Evolutionary conservation across 1,140 invertebrate species (phyloP).

Genomic region (Lerema accius): DNA sequence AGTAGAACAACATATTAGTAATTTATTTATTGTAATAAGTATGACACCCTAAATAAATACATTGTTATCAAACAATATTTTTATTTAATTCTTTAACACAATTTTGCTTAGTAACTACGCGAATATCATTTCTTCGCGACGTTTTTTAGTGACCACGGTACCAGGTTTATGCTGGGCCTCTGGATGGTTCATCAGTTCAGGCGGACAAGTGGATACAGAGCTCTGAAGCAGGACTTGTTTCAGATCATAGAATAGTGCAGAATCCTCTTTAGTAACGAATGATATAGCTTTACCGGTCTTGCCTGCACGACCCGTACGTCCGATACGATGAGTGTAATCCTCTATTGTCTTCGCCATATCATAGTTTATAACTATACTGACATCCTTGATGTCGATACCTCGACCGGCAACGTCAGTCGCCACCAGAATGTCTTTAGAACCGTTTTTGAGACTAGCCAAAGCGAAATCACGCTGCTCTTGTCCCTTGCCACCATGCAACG

Average conservation of each 20-base stretch:
- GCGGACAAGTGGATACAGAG: constrained; percentile 97
- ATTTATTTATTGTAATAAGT: constrained; percentile 45
- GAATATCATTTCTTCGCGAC: constrained; percentile 97
- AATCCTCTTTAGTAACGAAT: constrained; percentile 99
- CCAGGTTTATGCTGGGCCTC: constrained; percentile 99
- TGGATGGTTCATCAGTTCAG: constrained; percentile 98
- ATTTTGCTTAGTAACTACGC: constrained; percentile 70
- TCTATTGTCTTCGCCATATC: constrained; percentile 99
- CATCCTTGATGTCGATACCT: constrained; percentile 99
- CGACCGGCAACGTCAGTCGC: constrained; percentile 99
- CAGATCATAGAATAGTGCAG: constrained; percentile 97
- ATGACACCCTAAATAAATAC: constrained; percentile 32
- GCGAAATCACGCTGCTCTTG: constrained; percentile 99
- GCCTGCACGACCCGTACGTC: constrained; percentile 98
- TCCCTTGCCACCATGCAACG: constrained; percentile 99
- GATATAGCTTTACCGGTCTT: constrained; percentile 98
- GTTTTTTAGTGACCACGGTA: constrained; percentile 96
- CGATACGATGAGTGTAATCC: constrained; percentile 99
- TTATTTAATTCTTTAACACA: constrained; percentile 9
- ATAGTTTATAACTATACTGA: constrained; percentile 99
- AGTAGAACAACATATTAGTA: constrained; percentile 34
- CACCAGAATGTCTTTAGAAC: constrained; percentile 98
- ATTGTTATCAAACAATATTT: constrained; percentile 3
- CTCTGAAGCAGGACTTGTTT: constrained; percentile 95
- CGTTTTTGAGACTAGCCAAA: constrained; percentile 96